Conservation (phyloP, 2,113 vertebrate species). For the Antigone vipio region DNA sequence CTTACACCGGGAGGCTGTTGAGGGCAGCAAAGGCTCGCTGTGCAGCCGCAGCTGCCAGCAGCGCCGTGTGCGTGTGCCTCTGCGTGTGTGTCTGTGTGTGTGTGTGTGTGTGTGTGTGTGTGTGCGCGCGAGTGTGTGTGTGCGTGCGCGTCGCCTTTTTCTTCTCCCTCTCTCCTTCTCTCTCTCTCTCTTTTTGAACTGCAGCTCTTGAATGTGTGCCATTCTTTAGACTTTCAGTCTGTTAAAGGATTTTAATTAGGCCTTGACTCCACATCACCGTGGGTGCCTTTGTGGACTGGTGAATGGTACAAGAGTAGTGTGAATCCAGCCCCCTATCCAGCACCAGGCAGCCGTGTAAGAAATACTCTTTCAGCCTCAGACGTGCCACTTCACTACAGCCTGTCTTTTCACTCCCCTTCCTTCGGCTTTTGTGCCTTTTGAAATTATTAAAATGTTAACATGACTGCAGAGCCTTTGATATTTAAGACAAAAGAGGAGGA, state of each 20-base stretch:
- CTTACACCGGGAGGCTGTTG: constrained; percentile 86
- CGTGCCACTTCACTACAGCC: constrained; percentile 81
- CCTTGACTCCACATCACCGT: constrained; percentile 79
- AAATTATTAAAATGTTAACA: constrained; percentile 98
- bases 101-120: neutral
- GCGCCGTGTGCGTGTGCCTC: neutral
- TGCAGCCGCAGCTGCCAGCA: constrained; percentile 64
- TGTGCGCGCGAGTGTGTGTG: neutral
- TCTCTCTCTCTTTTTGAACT: constrained; percentile 53
- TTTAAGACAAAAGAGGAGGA: constrained; percentile 97
- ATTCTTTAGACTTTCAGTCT: constrained; percentile 71
- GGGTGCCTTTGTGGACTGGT: constrained; percentile 77
- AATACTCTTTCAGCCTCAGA: constrained; percentile 80
- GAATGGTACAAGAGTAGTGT: constrained; percentile 79
- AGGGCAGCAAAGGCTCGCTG: constrained; percentile 82
- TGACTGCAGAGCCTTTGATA: constrained; percentile 94
- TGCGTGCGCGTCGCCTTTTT: neutral
- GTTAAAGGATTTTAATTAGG: constrained; percentile 89
- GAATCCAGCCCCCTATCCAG: constrained; percentile 76
- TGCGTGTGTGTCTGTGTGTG: neutral
- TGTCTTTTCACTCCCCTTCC: constrained; percentile 79
- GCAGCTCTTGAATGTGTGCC: constrained; percentile 69
- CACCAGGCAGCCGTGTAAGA: constrained; percentile 73
- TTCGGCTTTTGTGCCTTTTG: constrained; percentile 83
- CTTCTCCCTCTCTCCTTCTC: neutral